These are phyloP conservation scores for Phyto melanocephala DNA, from an alignment of 2,888 invertebrate genomes.

Conservation along the genomic window DNA sequence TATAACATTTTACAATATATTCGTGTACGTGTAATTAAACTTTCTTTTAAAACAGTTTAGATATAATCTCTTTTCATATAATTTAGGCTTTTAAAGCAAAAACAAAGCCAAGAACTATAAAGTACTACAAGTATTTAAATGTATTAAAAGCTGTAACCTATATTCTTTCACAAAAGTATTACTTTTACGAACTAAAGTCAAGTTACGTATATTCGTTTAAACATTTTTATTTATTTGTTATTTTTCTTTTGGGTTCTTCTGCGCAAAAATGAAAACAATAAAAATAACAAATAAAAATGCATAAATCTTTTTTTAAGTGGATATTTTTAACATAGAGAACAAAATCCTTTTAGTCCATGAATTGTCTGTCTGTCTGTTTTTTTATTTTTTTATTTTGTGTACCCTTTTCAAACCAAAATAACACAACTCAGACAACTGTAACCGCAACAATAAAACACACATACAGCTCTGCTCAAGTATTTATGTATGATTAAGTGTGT, in stretches of 20 bases:
- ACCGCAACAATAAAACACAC: neutral
- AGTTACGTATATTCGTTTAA: neutral
- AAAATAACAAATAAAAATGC: slow-evolving; percentile 18
- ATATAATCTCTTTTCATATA: neutral
- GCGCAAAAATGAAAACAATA: neutral
- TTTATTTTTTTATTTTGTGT: too few species aligned
- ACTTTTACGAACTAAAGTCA: slow-evolving; percentile 1
- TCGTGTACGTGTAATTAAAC: neutral
- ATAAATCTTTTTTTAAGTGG: slow-evolving; percentile 61
- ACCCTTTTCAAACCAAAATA: slow-evolving; percentile 43
- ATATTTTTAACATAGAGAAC: slow-evolving; percentile 43
- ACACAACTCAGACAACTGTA: slow-evolving; percentile 1
- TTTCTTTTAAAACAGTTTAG: neutral
- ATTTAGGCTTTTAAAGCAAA: neutral
- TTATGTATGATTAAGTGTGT: neutral
- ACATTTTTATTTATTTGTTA: slow-evolving; percentile 21
- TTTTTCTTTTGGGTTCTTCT: neutral
- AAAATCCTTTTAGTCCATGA: slow-evolving; percentile 59
- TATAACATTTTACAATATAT: neutral
- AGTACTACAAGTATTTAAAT: neutral
- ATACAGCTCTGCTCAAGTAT: neutral
- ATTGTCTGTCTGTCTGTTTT: too few species aligned
- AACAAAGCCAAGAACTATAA: neutral
- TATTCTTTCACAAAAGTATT: slow-evolving; percentile 16
- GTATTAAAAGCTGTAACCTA: slow-evolving; percentile 14